Evolutionary conservation across 2,113 vertebrate species (phyloP).

Genomic region (Eidolon helvum): DNA sequence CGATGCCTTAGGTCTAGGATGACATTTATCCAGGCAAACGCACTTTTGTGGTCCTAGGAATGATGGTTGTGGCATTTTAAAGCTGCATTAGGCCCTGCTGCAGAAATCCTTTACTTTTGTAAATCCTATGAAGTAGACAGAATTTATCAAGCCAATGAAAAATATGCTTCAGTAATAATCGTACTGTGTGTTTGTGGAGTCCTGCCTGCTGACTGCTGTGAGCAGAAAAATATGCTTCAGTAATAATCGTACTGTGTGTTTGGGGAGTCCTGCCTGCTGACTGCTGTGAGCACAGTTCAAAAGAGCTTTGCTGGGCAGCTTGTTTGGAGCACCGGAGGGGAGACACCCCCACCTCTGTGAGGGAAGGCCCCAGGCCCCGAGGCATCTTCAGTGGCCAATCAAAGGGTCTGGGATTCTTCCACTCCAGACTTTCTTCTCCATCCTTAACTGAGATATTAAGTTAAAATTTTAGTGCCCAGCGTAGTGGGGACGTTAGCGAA

Average conservation of each 20-base stretch:
- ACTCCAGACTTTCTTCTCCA: neutral
- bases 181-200: neutral
- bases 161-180: neutral
- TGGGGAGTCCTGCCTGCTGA: no score
- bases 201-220: no score
- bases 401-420: neutral
- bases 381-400: neutral
- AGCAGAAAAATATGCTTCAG: neutral
- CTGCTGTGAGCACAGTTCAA: neutral
- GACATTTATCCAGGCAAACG: slow-evolving; percentile 62
- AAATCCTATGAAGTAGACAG: slow-evolving; percentile 7
- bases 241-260: neutral
- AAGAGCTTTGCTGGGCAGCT: neutral
- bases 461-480: neutral
- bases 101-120: slow-evolving; percentile 21
- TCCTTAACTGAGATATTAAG: neutral
- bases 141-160: slow-evolving; percentile 28
- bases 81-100: neutral
- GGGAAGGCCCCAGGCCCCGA: neutral
- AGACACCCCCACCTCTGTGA: accelerated
- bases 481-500: neutral
- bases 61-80: slow-evolving; percentile 39
- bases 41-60: neutral
- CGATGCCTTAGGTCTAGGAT: slow-evolving; percentile 24
- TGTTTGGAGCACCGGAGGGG: neutral